Evolutionary conservation across 2,113 vertebrate species (phyloP).

Genomic region (Alethe castanea): DNA sequence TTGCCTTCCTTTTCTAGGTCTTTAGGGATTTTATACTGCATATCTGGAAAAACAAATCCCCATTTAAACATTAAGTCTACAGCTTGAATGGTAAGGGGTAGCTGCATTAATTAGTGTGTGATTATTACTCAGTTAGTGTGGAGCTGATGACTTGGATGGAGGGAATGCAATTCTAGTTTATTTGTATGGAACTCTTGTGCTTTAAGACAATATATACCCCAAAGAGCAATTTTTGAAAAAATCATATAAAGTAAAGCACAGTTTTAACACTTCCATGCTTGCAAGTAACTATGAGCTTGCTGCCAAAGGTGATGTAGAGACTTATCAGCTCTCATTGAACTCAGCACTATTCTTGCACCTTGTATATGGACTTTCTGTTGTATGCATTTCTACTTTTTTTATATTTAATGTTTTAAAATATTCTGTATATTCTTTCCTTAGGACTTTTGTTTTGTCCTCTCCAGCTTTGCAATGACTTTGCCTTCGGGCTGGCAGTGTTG

Average conservation of each 20-base stretch:
- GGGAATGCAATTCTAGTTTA: not conserved
- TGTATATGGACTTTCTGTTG: not conserved
- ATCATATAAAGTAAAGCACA: not conserved
- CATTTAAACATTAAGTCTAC: not conserved
- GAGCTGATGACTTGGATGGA: not conserved
- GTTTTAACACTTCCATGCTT: not conserved
- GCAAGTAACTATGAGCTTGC: rapidly evolving
- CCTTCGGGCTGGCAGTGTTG: not conserved
- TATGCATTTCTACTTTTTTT: not conserved
- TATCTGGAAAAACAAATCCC: constrained; percentile 26
- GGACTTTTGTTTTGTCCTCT: not conserved
- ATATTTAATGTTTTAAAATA: not conserved
- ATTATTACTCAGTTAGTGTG: not conserved
- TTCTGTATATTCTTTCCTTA: not conserved
- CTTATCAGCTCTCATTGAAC: not conserved
- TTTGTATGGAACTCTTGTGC: not conserved
- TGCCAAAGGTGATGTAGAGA: not conserved
- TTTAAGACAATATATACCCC: not conserved
- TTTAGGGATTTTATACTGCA: not conserved
- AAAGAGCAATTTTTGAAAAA: not conserved
- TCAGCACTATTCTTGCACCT: not conserved
- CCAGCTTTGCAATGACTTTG: not conserved
- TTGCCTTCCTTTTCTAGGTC: constrained; percentile 33
- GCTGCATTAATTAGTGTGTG: not conserved
- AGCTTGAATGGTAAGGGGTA: not conserved